These are phyloP conservation scores for Myotis davidii DNA, from an alignment of 2,113 vertebrate genomes.

Conservation along the genomic window DNA sequence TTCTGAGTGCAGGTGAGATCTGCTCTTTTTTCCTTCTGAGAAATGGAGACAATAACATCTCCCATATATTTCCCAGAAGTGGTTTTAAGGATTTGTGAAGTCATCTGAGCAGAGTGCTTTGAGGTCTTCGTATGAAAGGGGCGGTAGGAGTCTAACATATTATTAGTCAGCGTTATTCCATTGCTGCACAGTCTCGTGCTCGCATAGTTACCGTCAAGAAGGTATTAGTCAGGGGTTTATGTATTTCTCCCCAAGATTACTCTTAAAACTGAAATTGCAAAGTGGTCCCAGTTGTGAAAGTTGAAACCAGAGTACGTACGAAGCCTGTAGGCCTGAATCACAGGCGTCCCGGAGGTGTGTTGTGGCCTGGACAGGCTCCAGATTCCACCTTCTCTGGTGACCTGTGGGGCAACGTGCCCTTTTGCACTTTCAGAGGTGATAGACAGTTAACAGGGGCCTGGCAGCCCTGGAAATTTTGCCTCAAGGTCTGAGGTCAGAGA, in stretches of 20 bases:
- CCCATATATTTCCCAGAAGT: constrained; percentile 35
- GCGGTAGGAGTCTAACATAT: neutral
- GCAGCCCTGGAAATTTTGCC: constrained; percentile 43
- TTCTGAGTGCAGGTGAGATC: neutral
- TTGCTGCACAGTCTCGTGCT: neutral
- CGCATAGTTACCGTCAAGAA: neutral
- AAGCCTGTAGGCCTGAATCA: neutral
- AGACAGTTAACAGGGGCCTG: constrained; percentile 59
- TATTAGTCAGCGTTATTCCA: constrained; percentile 55
- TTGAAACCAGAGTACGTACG: constrained; percentile 56
- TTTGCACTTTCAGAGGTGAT: constrained; percentile 56
- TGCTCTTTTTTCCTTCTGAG: neutral
- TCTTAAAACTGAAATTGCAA: constrained; percentile 69
- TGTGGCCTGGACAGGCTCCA: constrained; percentile 68
- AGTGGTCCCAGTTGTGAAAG: constrained; percentile 73
- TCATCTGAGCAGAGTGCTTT: neutral
- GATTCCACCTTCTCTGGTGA: constrained; percentile 59
- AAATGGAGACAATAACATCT: constrained; percentile 35
- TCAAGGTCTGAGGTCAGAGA: constrained; percentile 56
- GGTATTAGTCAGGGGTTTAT: constrained; percentile 73
- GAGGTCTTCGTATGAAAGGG: constrained; percentile 58
- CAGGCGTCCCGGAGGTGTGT: neutral
- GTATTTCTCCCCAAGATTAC: constrained; percentile 73
- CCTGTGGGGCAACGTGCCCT: constrained; percentile 35
- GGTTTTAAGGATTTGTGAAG: constrained; percentile 49